These are phyloP conservation scores for Triops cancriformis DNA, from an alignment of 1,140 invertebrate species.

Conservation along the genomic window DNA sequence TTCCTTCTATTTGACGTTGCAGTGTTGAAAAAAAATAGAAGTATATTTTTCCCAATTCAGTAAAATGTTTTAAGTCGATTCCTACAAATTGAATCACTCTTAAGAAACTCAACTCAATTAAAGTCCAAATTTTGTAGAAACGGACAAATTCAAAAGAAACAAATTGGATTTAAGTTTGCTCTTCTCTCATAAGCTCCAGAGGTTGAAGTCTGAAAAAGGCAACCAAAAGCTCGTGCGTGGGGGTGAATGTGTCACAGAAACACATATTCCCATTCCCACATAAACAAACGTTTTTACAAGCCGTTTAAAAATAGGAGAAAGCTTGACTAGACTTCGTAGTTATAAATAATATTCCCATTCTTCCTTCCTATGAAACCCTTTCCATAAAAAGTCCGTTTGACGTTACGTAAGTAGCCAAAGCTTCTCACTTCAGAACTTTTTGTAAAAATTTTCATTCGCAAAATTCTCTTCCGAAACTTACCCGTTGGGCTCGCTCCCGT, in stretches of 20 bases:
- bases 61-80: no score
- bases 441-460: no score
- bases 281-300: background rate
- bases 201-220: no score
- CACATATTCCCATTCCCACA: background rate
- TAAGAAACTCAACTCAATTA: no score
- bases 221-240: background rate
- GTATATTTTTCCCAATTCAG: no score
- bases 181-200: no score
- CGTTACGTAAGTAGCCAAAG: background rate
- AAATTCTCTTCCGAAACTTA: background rate
- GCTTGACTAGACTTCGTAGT: background rate
- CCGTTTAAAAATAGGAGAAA: constrained; percentile 3
- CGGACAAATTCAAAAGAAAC: no score
- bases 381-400: background rate
- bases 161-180: no score
- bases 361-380: background rate
- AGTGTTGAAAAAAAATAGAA: no score
- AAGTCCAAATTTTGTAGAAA: no score
- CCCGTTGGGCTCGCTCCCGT: constrained; percentile 25
- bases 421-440: background rate
- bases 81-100: no score
- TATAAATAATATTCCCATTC: background rate
- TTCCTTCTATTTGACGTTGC: no score
- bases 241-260: background rate